Conservation (phyloP, 2,113 vertebrate genomes). For the Coptodon rendalli region DNA sequence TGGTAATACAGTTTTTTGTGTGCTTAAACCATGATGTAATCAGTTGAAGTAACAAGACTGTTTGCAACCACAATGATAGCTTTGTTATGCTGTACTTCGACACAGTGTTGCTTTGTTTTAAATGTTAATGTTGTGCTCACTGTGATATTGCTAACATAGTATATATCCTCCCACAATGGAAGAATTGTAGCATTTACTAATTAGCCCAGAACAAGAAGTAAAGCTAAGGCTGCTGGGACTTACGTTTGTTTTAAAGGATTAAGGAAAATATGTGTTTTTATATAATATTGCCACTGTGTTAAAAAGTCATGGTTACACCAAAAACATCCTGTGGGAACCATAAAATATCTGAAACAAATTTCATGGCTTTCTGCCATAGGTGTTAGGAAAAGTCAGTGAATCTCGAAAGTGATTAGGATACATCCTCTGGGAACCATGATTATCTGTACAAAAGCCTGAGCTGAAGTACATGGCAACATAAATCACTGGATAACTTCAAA, state of each 20-base stretch:
- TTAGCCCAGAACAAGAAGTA: neutral
- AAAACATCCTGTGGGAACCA: neutral
- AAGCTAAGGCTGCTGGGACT: neutral
- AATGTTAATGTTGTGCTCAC: accelerated
- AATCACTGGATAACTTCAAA: neutral
- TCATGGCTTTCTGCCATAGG: neutral
- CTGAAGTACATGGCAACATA: neutral
- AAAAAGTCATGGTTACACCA: neutral
- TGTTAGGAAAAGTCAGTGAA: neutral
- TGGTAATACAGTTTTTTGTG: neutral
- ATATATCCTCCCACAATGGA: neutral
- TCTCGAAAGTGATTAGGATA: neutral
- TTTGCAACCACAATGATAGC: neutral
- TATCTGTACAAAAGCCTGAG: neutral
- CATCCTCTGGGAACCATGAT: neutral
- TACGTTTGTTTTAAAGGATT: neutral
- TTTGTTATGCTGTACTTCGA: neutral
- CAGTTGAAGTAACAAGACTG: neutral
- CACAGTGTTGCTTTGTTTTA: neutral
- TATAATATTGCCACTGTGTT: neutral
- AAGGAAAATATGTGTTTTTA: neutral
- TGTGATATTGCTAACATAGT: neutral
- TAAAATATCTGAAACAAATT: neutral
- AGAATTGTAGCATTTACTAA: neutral
- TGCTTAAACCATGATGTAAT: neutral